Conservation (phyloP, 2,113 vertebrate species). For the Tautogolabrus adspersus region DNA sequence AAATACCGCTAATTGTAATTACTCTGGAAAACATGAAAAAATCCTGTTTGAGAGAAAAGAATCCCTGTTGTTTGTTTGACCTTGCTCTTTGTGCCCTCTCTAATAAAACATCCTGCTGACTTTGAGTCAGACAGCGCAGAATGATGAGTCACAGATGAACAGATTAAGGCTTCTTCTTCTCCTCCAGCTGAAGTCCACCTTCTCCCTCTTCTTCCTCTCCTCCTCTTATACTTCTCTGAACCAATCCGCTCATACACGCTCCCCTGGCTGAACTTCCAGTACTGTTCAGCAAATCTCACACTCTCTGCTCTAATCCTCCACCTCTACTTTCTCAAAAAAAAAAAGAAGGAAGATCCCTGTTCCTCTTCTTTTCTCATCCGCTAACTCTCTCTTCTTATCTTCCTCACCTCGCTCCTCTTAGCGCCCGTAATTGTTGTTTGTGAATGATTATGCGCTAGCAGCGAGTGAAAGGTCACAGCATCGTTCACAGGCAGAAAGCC, state of each 20-base stretch:
- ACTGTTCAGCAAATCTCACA: slow-evolving; percentile 66
- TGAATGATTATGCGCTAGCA: slow-evolving; percentile 36
- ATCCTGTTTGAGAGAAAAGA: not conserved
- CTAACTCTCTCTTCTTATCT: slow-evolving; percentile 35
- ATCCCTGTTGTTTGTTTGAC: slow-evolving; percentile 35
- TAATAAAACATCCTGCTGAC: slow-evolving; percentile 30
- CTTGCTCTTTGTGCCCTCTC: slow-evolving; percentile 36
- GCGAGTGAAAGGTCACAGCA: slow-evolving; percentile 57
- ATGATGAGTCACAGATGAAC: slow-evolving; percentile 69
- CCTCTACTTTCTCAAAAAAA: slow-evolving; percentile 59
- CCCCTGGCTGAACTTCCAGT: slow-evolving; percentile 54
- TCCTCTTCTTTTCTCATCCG: slow-evolving; percentile 44
- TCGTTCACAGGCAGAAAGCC: slow-evolving; percentile 31
- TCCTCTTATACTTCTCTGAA: slow-evolving; percentile 29
- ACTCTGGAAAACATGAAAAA: not conserved
- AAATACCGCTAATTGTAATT: not conserved
- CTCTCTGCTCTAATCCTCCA: slow-evolving; percentile 61
- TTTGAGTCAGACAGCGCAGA: slow-evolving; percentile 49
- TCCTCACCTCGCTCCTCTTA: slow-evolving; percentile 30
- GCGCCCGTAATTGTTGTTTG: slow-evolving; percentile 44
- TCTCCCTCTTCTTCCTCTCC: slow-evolving; percentile 28
- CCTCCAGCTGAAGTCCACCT: slow-evolving; percentile 43
- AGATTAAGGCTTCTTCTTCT: slow-evolving; percentile 51
- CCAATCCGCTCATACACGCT: slow-evolving; percentile 49
- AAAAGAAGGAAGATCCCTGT: slow-evolving; percentile 32